Evolutionary conservation across 1,140 invertebrate species (phyloP).

Genomic region (Forficula auricularia): DNA sequence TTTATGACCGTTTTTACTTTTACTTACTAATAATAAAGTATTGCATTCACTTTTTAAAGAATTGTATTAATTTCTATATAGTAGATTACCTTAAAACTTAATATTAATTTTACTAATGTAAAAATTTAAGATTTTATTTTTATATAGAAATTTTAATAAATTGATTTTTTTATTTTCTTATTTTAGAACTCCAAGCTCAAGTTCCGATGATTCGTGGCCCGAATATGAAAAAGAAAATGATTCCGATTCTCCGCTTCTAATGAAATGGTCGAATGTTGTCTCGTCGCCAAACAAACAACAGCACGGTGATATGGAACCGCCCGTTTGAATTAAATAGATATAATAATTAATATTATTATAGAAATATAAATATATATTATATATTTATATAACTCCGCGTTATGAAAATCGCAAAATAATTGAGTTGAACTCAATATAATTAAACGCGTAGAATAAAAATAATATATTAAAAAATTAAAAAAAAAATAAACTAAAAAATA

Average conservation of each 20-base stretch:
- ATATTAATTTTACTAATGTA: no score
- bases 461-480: slow-evolving; percentile 12
- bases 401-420: slow-evolving; percentile 10
- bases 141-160: not conserved
- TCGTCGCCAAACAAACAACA: slow-evolving; percentile 25
- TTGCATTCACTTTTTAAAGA: no score
- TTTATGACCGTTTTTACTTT: no score
- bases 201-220: not conserved
- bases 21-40: no score
- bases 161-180: not conserved
- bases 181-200: not conserved
- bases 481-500: slow-evolving; percentile 11
- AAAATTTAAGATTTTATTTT: not conserved
- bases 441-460: slow-evolving; percentile 2
- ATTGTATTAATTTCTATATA: no score
- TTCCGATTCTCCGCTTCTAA: slow-evolving; percentile 9
- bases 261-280: slow-evolving; percentile 25
- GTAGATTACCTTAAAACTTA: no score
- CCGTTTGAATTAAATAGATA: slow-evolving; percentile 14
- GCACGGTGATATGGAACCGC: slow-evolving; percentile 16
- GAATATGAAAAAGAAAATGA: not conserved
- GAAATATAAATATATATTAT: slow-evolving; percentile 19
- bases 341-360: slow-evolving; percentile 18
- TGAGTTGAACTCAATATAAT: slow-evolving; percentile 3
- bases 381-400: slow-evolving; percentile 9